A percentile compares a stretch with the other conserved stretches of the same genome.
These are phyloP conservation scores for Micrasema minimum DNA, from an alignment of 1,140 invertebrate species.

Conservation along the genomic window DNA sequence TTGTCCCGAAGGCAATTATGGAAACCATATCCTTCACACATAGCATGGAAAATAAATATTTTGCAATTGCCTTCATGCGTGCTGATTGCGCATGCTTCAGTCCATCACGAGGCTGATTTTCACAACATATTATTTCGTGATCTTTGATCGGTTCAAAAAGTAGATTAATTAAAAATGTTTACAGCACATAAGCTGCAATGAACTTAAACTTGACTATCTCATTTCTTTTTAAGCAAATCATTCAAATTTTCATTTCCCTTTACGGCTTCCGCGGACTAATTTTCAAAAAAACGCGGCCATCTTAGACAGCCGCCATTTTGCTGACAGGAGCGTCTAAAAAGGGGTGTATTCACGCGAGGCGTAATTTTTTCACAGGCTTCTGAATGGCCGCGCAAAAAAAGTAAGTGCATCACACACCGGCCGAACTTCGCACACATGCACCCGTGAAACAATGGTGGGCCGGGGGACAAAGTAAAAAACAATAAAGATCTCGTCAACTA, in stretches of 20 bases:
- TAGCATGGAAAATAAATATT: no score
- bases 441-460: slow-evolving; percentile 14
- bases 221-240: slow-evolving; percentile 7
- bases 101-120: no score
- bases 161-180: not conserved
- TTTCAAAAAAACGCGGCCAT: no score
- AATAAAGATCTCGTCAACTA: not conserved
- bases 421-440: slow-evolving; percentile 25
- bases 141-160: not conserved
- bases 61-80: no score
- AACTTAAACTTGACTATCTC: not conserved
- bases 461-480: slow-evolving; percentile 30
- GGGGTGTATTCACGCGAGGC: slow-evolving; percentile 27
- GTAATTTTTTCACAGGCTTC: slow-evolving; percentile 21
- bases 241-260: no score
- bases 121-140: not conserved
- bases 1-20: no score
- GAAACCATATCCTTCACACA: no score
- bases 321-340: slow-evolving; percentile 4
- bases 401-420: slow-evolving; percentile 24
- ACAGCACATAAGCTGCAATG: not conserved
- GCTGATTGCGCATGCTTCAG: no score
- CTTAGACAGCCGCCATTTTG: slow-evolving; percentile 15
- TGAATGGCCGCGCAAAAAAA: slow-evolving; percentile 33
- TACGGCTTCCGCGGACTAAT: no score